phyloP scores from a whole-genome alignment of 2,888 invertebrate species.

The Tetragonula carbonaria region DNA sequence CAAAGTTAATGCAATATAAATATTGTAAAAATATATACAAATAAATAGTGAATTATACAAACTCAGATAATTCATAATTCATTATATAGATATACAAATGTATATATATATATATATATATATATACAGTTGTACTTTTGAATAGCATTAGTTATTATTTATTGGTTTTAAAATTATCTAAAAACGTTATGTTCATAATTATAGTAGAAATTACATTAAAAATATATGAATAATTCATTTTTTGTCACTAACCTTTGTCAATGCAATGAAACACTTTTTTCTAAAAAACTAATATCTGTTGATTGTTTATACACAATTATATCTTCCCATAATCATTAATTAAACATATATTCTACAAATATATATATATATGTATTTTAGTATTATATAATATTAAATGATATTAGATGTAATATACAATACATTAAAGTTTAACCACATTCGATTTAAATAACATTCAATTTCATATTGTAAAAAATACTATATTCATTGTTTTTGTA shows the following conservation, averaged over 20 bases:
- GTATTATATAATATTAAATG: neutral
- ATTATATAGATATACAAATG: slow-evolving; percentile 21
- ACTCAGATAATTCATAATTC: slow-evolving; percentile 36
- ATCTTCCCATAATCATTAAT: neutral
- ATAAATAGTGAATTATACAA: slow-evolving; percentile 13
- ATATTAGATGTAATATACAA: neutral
- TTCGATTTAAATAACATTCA: slow-evolving; percentile 18
- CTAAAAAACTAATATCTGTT: neutral
- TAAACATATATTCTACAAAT: too few relatives aligned
- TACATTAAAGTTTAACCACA: neutral
- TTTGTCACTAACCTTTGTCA: neutral
- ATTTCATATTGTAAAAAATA: neutral
- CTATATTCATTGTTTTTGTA: slow-evolving; percentile 1
- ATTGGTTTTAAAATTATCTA: slow-evolving; percentile 16
- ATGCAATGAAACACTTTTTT: neutral
- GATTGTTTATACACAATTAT: neutral
- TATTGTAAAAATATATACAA: slow-evolving; percentile 12
- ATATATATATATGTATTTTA: neutral
- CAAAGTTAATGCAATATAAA: slow-evolving; percentile 20
- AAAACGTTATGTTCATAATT: slow-evolving; percentile 8
- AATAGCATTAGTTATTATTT: neutral
- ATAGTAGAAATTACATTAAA: neutral
- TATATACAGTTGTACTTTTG: slow-evolving; percentile 4
- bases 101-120: neutral
- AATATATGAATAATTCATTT: neutral